Percentiles rank a stretch among this genome's conserved stretches.
Conservation (phyloP, 2,113 vertebrate genomes). For the Barbus barbus region DNA sequence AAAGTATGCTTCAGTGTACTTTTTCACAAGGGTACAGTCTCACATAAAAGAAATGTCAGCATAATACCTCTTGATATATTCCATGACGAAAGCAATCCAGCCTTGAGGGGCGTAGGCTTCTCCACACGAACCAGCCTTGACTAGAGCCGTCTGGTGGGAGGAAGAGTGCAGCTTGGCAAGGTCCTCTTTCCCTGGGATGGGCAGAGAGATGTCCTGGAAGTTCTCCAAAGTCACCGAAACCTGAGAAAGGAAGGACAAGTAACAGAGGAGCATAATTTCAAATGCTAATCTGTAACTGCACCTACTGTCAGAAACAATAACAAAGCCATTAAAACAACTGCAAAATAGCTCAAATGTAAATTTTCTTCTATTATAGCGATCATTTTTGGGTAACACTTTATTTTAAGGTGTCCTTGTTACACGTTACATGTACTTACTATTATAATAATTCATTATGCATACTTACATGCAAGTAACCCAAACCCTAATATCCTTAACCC, state of each 20-base stretch:
- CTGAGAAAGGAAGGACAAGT: slow-evolving; percentile 61
- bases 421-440: no score
- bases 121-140: slow-evolving; percentile 94
- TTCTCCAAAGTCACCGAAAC: slow-evolving; percentile 96
- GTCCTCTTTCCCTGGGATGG: slow-evolving; percentile 98
- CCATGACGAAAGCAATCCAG: slow-evolving; percentile 96
- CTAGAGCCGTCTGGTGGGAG: slow-evolving; percentile 89
- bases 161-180: slow-evolving; percentile 96
- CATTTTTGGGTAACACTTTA: no score
- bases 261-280: not conserved
- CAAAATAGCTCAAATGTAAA: not conserved
- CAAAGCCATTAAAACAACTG: not conserved
- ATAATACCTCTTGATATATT: slow-evolving; percentile 95
- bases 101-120: slow-evolving; percentile 95
- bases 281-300: not conserved
- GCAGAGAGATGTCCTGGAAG: slow-evolving; percentile 98
- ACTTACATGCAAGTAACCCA: no score
- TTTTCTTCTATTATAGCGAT: no score
- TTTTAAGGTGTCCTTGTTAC: no score
- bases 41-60: not conserved
- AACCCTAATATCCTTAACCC: no score
- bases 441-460: no score
- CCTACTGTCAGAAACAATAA: not conserved
- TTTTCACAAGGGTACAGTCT: not conserved
- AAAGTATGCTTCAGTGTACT: not conserved